These are phyloP conservation scores for Semotilus atromaculatus DNA, from an alignment of 2,797 vertebrate genomes.

Conservation along the genomic window DNA sequence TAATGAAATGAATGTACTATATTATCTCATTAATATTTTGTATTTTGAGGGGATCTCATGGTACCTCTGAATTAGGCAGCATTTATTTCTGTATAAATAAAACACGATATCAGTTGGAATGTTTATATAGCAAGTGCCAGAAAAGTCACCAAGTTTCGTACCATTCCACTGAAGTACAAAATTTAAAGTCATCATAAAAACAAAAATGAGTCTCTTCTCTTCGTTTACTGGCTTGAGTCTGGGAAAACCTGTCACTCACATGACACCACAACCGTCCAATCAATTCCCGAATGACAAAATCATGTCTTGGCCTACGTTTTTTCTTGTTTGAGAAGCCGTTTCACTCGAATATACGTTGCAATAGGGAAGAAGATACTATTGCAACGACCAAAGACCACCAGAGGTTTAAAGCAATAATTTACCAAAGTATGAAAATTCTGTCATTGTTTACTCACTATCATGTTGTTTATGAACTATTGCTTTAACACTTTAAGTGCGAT, in stretches of 20 bases:
- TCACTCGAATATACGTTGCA: too few species aligned
- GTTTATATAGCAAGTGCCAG: neutral
- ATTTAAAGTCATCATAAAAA: neutral
- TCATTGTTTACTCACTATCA: neutral
- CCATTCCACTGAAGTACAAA: neutral
- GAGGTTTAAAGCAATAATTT: neutral
- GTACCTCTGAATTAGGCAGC: neutral
- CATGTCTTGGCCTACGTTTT: too few species aligned
- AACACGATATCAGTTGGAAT: neutral
- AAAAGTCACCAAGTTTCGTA: neutral
- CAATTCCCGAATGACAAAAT: too few species aligned
- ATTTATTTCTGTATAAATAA: neutral
- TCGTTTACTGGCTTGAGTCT: too few species aligned
- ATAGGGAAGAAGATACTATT: too few species aligned
- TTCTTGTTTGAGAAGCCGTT: too few species aligned
- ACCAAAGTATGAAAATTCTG: too few species aligned
- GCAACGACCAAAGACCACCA: neutral
- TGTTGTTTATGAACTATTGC: neutral
- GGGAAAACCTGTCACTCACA: too few species aligned
- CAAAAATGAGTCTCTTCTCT: too few species aligned
- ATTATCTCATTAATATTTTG: neutral
- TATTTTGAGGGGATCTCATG: neutral
- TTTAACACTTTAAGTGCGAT: neutral
- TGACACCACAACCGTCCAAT: too few species aligned
- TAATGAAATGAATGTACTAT: neutral